Percentiles rank a stretch among this genome's conserved stretches.
These are phyloP conservation scores for Huso huso DNA, from an alignment of 2,797 vertebrate genomes.

Conservation along the genomic window DNA sequence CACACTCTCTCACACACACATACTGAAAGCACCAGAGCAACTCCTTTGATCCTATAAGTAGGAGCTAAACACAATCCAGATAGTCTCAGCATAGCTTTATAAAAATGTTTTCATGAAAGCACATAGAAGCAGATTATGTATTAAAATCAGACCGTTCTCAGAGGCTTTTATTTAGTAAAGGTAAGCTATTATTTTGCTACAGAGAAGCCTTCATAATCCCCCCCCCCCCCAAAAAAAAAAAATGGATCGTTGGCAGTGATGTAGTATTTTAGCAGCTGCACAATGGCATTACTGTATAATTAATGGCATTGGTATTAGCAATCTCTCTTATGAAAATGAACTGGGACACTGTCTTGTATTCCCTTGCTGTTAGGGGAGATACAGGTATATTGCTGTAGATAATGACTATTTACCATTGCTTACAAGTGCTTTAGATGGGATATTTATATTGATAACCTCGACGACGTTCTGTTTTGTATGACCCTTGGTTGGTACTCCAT, in stretches of 20 bases:
- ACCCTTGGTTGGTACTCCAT: too few relatives aligned
- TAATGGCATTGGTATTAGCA: slow-evolving; percentile 39
- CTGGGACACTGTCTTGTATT: not conserved
- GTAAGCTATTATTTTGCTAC: not conserved
- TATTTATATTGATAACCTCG: too few relatives aligned
- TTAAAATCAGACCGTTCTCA: not conserved
- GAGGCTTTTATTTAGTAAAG: not conserved
- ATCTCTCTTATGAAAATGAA: slow-evolving; percentile 26
- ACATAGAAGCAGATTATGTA: not conserved
- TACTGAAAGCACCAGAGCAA: too few relatives aligned
- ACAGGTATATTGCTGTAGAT: not conserved
- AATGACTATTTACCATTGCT: too few relatives aligned
- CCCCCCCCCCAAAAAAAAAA: not conserved
- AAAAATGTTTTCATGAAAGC: not conserved
- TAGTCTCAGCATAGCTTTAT: too few relatives aligned
- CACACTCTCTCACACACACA: too few relatives aligned
- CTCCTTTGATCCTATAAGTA: too few relatives aligned
- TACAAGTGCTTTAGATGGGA: too few relatives aligned
- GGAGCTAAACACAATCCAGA: too few relatives aligned
- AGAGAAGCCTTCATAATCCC: not conserved
- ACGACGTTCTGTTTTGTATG: too few relatives aligned
- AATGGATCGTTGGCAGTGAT: not conserved
- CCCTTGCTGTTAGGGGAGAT: not conserved
- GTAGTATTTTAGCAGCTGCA: not conserved
- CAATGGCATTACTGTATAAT: slow-evolving; percentile 32